Evolutionary conservation across 2,113 vertebrate genomes (phyloP).

Genomic region (Cricetomys ansorgei): DNA sequence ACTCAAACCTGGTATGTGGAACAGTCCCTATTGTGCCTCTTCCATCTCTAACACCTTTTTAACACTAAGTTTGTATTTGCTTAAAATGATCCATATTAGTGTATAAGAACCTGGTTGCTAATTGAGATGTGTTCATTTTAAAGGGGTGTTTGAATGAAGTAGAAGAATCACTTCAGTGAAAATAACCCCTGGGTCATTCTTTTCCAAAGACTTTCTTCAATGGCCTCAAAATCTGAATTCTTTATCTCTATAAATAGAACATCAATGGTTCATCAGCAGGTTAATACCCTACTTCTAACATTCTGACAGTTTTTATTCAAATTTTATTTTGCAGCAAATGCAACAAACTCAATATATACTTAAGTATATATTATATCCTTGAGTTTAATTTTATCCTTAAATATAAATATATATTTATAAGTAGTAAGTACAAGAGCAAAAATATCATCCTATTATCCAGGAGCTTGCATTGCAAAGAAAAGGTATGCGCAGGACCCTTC

Average conservation of each 20-base stretch:
- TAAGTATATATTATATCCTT: too few species aligned
- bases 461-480: neutral
- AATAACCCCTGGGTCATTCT: neutral
- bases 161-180: neutral
- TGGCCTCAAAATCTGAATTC: neutral
- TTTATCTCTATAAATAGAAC: neutral
- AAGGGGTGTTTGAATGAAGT: neutral
- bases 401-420: conserved; percentile 18
- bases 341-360: conserved; percentile 27
- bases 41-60: neutral
- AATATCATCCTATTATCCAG: neutral
- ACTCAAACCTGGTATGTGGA: neutral
- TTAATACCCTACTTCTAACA: conserved; percentile 3
- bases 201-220: neutral
- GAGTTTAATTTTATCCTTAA: too few species aligned
- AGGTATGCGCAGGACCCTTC: neutral
- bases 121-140: conserved; percentile 26
- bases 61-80: neutral
- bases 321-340: neutral
- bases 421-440: conserved; percentile 51
- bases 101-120: neutral
- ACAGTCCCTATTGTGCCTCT: neutral
- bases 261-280: neutral
- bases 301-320: neutral
- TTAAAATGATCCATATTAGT: neutral